Evolutionary conservation across 2,797 vertebrate species (phyloP), one percentile per base, ranked within the genome.

Genomic region (Anisognathus igniventris): DNA sequence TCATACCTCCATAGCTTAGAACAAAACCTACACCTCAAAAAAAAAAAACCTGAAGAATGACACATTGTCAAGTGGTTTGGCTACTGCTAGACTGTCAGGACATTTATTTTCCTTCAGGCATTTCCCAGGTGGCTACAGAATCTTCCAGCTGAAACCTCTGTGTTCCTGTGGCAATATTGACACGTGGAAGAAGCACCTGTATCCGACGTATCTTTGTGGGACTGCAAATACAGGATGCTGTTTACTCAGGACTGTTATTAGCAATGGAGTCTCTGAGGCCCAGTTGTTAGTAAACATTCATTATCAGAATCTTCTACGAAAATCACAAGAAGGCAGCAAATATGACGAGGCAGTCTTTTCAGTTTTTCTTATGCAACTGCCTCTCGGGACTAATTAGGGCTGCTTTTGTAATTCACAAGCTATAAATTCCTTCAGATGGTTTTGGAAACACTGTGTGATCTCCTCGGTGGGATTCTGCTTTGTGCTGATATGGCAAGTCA

Each of bases 301-400:
- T 96, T 97, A 95, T 84, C 86, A 76, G 82, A 82, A 87, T 91
- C 94, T 95, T 58, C 7, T 74, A 91, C 40, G 82, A 96, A 96
- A 97, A 94, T 85, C 80, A 39, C 7, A 56, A 95, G 92, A 93
- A 96, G 93, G 84, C 93, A 96, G 86, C 85, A 95, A 96, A 97
- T 93, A 96, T 47, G 92, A 96, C 17, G 14, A 94, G 94, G 92
- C 73, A 94, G 42, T 82, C 56, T 91, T 97, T 93, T 97, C 70
- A 18, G 65, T 81, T 94, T 95, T 96, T 95, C 97, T 97, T 95
- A 96, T 77, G 92, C 92, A 97, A 96, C 87, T 86, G 90, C 77
- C 97, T 96, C 97, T 94, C 0, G 88, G 95, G 98, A 95, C 96
- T 97, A 97, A 98, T 98, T 98, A 98, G 88, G 90, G 88, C 50